Conservation (phyloP, 2,888 invertebrate species). For the Euspilapteryx auroguttella region DNA sequence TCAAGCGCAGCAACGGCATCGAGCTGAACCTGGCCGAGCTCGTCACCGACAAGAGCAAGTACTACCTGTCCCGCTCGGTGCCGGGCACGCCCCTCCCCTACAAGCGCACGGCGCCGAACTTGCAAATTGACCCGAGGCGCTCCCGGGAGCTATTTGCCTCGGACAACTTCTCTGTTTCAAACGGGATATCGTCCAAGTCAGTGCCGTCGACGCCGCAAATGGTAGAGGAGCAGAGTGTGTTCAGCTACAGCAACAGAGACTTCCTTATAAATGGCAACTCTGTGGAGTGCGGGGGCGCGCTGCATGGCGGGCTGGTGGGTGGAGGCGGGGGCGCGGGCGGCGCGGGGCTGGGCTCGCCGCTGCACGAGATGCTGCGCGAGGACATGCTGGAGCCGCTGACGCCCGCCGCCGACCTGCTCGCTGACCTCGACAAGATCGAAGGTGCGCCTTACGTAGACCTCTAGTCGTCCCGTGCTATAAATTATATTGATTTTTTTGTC, state of each 20-base stretch:
- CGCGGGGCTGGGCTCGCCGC: constrained; percentile 28
- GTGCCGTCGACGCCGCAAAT: constrained; percentile 76
- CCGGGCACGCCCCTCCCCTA: constrained; percentile 69
- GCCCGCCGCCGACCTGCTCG: constrained; percentile 34
- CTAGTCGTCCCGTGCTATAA: constrained; percentile 30
- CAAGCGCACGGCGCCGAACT: constrained; percentile 31
- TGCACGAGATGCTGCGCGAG: constrained; percentile 43
- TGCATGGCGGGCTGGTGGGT: neutral
- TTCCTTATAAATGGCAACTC: constrained; percentile 67
- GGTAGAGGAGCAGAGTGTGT: constrained; percentile 49
- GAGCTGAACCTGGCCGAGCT: constrained; percentile 42
- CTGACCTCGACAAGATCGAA: constrained; percentile 50
- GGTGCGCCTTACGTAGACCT: constrained; percentile 46
- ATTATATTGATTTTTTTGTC: too few relatives aligned
- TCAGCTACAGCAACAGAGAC: constrained; percentile 63
- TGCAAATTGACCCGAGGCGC: constrained; percentile 38
- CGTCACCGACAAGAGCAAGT: constrained; percentile 37
- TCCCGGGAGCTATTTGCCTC: constrained; percentile 32
- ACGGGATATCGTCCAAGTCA: constrained; percentile 68
- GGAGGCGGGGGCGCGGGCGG: constrained; percentile 24
- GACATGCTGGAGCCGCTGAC: constrained; percentile 39
- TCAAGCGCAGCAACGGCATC: constrained; percentile 44
- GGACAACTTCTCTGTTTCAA: constrained; percentile 27
- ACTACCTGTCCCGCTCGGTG: constrained; percentile 66
- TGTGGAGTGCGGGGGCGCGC: constrained; percentile 33